phyloP scores from a whole-genome alignment of 2,888 invertebrate genomes.

The Conistra vaccinii region DNA sequence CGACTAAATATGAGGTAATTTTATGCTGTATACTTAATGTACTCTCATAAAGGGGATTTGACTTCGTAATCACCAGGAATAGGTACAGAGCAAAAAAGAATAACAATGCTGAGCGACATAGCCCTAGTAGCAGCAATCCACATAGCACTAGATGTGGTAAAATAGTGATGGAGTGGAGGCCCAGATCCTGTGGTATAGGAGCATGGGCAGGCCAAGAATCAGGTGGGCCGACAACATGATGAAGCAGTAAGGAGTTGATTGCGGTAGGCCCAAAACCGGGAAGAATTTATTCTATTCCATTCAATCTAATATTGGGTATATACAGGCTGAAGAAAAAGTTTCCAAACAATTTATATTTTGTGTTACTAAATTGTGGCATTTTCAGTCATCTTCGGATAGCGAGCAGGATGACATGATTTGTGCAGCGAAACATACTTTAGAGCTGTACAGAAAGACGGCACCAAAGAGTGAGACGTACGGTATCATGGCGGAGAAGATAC shows the following conservation, averaged over 20 bases:
- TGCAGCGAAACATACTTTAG: slow-evolving; percentile 74
- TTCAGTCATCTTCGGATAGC: slow-evolving; percentile 68
- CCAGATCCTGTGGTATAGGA: too few species aligned
- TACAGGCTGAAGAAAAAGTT: background rate
- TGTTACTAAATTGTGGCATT: background rate
- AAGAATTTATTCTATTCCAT: background rate
- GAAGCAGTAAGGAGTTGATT: background rate
- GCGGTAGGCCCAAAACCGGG: too few species aligned
- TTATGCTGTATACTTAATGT: background rate
- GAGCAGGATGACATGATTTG: slow-evolving; percentile 62
- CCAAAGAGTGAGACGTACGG: slow-evolving; percentile 61
- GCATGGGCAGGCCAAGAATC: too few species aligned
- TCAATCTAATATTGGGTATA: background rate
- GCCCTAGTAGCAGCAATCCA: too few species aligned
- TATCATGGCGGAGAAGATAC: slow-evolving; percentile 67
- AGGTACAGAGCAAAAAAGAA: background rate
- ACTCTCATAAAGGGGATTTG: background rate
- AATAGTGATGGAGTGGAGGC: background rate
- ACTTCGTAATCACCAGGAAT: background rate
- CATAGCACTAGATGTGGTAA: background rate
- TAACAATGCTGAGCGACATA: background rate
- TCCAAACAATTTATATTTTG: background rate
- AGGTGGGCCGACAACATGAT: background rate
- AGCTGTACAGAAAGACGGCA: slow-evolving; percentile 67
- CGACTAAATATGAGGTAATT: slow-evolving; percentile 67